phyloP scores from a whole-genome alignment of 2,888 invertebrate species.

The Scotopteryx bipunctaria region DNA sequence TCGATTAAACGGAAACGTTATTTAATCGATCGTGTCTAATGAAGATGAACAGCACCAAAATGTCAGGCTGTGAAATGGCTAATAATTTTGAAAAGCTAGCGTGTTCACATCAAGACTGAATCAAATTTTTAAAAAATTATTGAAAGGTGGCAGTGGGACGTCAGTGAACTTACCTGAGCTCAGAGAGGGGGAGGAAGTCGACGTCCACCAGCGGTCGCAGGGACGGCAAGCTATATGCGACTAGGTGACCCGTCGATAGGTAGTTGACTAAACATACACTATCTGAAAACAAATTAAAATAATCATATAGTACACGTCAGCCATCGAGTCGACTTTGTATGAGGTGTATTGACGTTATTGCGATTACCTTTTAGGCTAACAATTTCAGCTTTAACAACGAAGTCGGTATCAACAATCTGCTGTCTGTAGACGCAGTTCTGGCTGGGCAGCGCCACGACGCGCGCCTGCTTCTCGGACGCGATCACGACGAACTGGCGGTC shows the following conservation, averaged over 20 bases:
- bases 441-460: slow-evolving; percentile 96
- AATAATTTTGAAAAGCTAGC: slow-evolving; percentile 29
- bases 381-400: slow-evolving; percentile 97
- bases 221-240: slow-evolving; percentile 97
- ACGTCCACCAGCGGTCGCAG: slow-evolving; percentile 95
- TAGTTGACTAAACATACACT: slow-evolving; percentile 97
- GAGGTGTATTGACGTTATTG: no score
- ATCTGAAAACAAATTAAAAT: slow-evolving; percentile 86
- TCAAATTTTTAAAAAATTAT: slow-evolving; percentile 22
- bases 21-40: slow-evolving; percentile 14
- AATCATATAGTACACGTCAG: not conserved
- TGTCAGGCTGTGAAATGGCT: slow-evolving; percentile 35
- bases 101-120: slow-evolving; percentile 43
- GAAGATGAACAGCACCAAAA: slow-evolving; percentile 33
- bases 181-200: slow-evolving; percentile 96
- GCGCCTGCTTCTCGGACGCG: slow-evolving; percentile 97
- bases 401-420: slow-evolving; percentile 95
- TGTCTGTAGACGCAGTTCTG: slow-evolving; percentile 97
- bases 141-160: slow-evolving; percentile 1
- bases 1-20: not conserved
- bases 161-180: slow-evolving; percentile 89
- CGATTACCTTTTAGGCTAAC: slow-evolving; percentile 92
- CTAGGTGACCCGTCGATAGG: slow-evolving; percentile 96
- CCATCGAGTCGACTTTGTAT: not conserved
- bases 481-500: slow-evolving; percentile 97